These are phyloP conservation scores for Clamator glandarius DNA, from an alignment of 2,797 vertebrate species.

Conservation along the genomic window DNA sequence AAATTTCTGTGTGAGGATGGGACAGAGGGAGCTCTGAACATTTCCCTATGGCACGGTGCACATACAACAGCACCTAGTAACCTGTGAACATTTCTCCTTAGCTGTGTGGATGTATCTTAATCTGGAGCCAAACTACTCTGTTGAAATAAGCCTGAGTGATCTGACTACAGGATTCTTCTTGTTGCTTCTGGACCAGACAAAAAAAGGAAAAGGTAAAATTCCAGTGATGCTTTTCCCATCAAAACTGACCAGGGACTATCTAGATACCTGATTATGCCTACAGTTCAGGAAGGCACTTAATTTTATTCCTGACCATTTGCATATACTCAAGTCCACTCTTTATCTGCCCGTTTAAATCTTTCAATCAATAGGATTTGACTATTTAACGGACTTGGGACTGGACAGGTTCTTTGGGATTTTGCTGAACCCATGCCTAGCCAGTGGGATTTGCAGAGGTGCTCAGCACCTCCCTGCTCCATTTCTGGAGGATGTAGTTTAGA, in stretches of 20 bases:
- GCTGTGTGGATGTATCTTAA: neutral
- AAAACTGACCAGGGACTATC: neutral
- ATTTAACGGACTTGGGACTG: neutral
- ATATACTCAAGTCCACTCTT: neutral
- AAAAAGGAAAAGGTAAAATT: neutral
- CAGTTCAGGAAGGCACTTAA: fast-evolving
- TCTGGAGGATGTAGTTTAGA: neutral
- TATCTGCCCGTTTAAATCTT: neutral
- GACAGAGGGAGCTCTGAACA: neutral
- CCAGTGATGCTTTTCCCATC: neutral
- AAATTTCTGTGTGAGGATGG: neutral
- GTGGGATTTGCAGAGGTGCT: neutral
- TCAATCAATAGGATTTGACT: neutral
- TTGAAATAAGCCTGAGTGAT: neutral
- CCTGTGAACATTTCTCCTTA: neutral
- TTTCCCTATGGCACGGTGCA: neutral
- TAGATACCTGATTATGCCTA: neutral
- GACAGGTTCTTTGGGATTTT: neutral
- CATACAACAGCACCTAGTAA: neutral
- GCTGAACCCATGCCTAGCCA: neutral
- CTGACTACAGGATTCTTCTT: neutral
- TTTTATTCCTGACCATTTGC: neutral
- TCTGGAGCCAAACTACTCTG: neutral
- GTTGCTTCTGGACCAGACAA: neutral
- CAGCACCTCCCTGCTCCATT: neutral